Base-by-base conservation (phyloP, 2,797 vertebrate genomes). In the Pangasius mekongensis region DNA sequence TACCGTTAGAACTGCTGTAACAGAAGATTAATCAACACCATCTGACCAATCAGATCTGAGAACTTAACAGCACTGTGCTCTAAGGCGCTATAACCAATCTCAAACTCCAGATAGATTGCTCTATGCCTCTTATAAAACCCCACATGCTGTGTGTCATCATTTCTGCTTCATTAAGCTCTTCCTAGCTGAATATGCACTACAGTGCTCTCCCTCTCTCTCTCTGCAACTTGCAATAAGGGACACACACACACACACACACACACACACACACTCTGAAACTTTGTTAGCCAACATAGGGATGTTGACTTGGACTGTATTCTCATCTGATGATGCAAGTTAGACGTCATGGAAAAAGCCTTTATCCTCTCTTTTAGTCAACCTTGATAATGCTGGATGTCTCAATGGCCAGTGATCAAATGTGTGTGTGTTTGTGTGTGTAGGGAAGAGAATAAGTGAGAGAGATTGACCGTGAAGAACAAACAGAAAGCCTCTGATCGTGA, bases 291-390 rank as follows among this genome's bases (percentile, higher is more conserved):
- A 3, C n/a, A 56, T 39, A 4, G 30, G 5, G 52, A 39, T 74
- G 36, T 49, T 60, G 14, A 60, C 47, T 24, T 16, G n/a, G 18
- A 20, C 18, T n/a, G 22, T 62, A 16, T 47, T 62, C 39, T 66
- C 39, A 64, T 66, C 60, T 49, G 39, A 83, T 83, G 81, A 83
- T 83, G 81, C 81, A 67, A 83, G 43, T 33, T 74, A 20, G 69
- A 66, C n/a, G 11, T 88, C 87, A 84, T 84, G 83, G 82, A 88
- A 88, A 78, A 56, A 69, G 60, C 24, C 39, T 73, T 14, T 74
- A 58, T 27, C 33, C 60, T 74, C 27, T 54, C 36, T 54, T 6
- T 87, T 60, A 74, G 80, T 74, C 54, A 18, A n/a, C 56, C 66
- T 76, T 84, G 47, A 43, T 49, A 10, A 84, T 33, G 39, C 20